A percentile compares a stretch with the other conserved stretches of the same genome.
Evolutionary conservation across 2,888 invertebrate species (phyloP).

Genomic region (Morpho helenor): DNA sequence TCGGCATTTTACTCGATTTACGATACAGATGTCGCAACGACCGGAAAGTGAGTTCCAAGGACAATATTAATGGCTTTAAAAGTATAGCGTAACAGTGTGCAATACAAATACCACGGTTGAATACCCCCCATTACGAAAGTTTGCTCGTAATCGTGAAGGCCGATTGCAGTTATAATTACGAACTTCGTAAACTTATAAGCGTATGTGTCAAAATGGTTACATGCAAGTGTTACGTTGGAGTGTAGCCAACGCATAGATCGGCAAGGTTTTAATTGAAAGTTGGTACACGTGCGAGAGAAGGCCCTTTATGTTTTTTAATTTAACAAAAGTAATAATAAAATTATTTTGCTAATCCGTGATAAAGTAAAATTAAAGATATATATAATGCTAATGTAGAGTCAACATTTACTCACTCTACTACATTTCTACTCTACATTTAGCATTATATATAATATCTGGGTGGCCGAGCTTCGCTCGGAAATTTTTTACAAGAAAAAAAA

Average conservation of each 20-base stretch:
- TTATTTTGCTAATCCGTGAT: too few species aligned
- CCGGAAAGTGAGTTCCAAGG: conserved; percentile 36
- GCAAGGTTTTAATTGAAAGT: background rate
- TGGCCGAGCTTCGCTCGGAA: too few species aligned
- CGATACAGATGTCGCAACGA: conserved; percentile 32
- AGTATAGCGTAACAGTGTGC: conserved; percentile 30
- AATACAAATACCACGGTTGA: conserved; percentile 29
- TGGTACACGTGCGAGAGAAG: background rate
- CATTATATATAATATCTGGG: too few species aligned
- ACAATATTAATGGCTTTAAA: conserved; percentile 34
- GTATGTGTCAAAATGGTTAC: conserved; percentile 16
- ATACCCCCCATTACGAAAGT: conserved; percentile 29
- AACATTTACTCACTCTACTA: too few species aligned
- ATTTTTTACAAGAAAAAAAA: too few species aligned
- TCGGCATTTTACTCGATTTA: conserved; percentile 28
- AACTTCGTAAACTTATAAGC: conserved; percentile 14
- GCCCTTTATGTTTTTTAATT: too few species aligned
- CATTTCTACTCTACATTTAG: too few species aligned
- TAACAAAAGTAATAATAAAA: too few species aligned
- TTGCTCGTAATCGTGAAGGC: conserved; percentile 25
- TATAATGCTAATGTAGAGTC: too few species aligned
- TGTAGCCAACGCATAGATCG: background rate
- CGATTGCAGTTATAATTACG: conserved; percentile 19
- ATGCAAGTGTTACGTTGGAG: conserved; percentile 1
- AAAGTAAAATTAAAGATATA: too few species aligned